Conservation (phyloP, 2,888 invertebrate genomes). For the Nesidiocoris tenuis region DNA sequence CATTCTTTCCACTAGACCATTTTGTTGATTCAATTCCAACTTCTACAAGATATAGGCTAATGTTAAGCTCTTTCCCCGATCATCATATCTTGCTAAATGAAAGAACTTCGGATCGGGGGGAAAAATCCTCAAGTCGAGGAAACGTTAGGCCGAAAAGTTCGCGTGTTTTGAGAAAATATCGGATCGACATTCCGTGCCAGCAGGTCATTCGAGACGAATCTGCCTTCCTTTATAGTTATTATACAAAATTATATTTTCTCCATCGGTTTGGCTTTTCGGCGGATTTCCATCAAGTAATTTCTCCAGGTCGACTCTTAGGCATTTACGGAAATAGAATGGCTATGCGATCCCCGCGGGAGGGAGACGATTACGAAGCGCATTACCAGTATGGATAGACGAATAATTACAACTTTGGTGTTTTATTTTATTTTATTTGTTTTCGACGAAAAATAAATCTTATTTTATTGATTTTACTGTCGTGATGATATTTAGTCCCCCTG, state of each 20-base stretch:
- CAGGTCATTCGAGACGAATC: neutral
- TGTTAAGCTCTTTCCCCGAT: no score
- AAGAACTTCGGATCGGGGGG: neutral
- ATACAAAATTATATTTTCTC: conserved; percentile 6
- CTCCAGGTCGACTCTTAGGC: neutral
- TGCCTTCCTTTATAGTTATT: conserved; percentile 4
- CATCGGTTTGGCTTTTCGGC: neutral
- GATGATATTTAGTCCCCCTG: no score
- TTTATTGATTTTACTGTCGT: no score
- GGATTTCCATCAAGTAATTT: neutral
- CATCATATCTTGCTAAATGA: no score
- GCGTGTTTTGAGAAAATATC: conserved; percentile 3
- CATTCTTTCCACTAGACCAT: no score
- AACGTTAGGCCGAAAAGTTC: neutral
- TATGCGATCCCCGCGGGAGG: neutral
- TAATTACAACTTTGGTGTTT: neutral
- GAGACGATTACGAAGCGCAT: neutral
- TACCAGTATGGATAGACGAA: no score
- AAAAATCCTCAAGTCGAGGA: neutral
- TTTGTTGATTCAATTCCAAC: no score
- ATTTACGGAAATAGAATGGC: neutral
- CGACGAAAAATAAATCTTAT: no score
- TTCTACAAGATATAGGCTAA: no score
- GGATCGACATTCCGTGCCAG: conserved; percentile 1
- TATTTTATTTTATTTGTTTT: neutral